Conservation (phyloP, 2,797 vertebrate species). For the Parauchenoglanis ngamensis region DNA sequence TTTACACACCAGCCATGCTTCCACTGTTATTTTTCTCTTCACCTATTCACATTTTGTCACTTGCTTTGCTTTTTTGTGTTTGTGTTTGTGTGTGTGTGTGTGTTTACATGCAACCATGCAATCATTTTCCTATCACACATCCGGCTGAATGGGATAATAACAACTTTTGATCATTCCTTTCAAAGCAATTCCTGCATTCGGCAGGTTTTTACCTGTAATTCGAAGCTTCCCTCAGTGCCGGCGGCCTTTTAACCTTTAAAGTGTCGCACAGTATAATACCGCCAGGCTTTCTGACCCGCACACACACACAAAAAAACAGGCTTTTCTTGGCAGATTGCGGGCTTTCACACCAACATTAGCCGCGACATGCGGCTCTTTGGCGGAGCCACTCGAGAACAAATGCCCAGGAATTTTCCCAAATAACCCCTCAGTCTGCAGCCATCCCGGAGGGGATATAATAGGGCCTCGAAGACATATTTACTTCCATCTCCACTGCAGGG, state of each 20-base stretch:
- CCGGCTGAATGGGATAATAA: slow-evolving; percentile 64
- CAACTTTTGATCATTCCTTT: slow-evolving; percentile 71
- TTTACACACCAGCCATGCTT: not conserved
- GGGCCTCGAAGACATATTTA: slow-evolving; percentile 52
- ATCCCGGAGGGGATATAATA: slow-evolving; percentile 49
- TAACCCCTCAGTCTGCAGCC: slow-evolving; percentile 69
- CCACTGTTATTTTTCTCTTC: slow-evolving; percentile 19
- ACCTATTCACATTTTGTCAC: slow-evolving; percentile 25
- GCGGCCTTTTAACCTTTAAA: slow-evolving; percentile 60
- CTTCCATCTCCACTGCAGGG: slow-evolving; percentile 44
- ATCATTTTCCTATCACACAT: slow-evolving; percentile 58
- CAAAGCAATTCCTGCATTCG: slow-evolving; percentile 61
- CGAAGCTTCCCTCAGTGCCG: slow-evolving; percentile 67
- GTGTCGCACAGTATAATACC: slow-evolving; percentile 62
- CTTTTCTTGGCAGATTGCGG: slow-evolving; percentile 79
- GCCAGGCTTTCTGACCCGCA: slow-evolving; percentile 77
- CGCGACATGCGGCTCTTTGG: slow-evolving; percentile 68
- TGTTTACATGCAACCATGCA: slow-evolving; percentile 30
- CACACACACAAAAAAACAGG: slow-evolving; percentile 61
- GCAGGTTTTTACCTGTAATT: slow-evolving; percentile 70
- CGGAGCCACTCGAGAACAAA: slow-evolving; percentile 75
- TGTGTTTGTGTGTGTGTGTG: not conserved
- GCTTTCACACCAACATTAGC: slow-evolving; percentile 77
- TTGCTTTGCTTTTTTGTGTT: not conserved
- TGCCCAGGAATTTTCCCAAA: slow-evolving; percentile 78